A percentile compares a stretch with the other conserved stretches of the same genome.
These are phyloP conservation scores for Drosophila ercepeae DNA, from an alignment of 1,140 invertebrate genomes.

Conservation along the genomic window DNA sequence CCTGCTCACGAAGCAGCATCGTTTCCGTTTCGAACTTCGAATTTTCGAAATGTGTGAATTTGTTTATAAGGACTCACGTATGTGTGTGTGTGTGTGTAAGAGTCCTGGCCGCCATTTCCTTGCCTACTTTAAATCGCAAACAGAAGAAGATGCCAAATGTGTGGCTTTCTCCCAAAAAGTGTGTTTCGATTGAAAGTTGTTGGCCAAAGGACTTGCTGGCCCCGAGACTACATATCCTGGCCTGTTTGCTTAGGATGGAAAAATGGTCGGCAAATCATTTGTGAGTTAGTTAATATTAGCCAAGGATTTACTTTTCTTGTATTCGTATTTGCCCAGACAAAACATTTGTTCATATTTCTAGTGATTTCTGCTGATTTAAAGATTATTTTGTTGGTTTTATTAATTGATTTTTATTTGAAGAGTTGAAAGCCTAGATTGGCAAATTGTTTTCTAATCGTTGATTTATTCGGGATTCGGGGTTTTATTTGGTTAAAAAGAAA, in stretches of 20 bases:
- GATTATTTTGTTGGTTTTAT: slow-evolving; percentile 20
- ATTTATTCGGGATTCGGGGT: neutral
- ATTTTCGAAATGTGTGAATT: slow-evolving; percentile 80
- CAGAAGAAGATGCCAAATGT: slow-evolving; percentile 44
- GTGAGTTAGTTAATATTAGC: slow-evolving; percentile 47
- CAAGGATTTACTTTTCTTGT: slow-evolving; percentile 45
- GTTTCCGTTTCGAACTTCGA: slow-evolving; percentile 67
- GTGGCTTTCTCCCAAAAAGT: slow-evolving; percentile 31
- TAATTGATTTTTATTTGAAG: slow-evolving; percentile 36
- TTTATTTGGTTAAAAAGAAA: too few relatives aligned
- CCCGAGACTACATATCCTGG: slow-evolving; percentile 8
- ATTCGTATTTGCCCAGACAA: slow-evolving; percentile 33
- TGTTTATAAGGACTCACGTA: slow-evolving; percentile 58
- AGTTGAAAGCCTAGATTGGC: neutral
- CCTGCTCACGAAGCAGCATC: slow-evolving; percentile 20
- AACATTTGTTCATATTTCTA: slow-evolving; percentile 52
- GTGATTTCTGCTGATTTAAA: slow-evolving; percentile 33
- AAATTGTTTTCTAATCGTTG: neutral
- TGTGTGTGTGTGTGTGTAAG: slow-evolving; percentile 17
- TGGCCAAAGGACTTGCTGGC: neutral
- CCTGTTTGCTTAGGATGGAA: slow-evolving; percentile 47
- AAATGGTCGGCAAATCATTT: slow-evolving; percentile 44
- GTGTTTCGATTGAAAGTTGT: slow-evolving; percentile 44
- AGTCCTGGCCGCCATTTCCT: slow-evolving; percentile 54
- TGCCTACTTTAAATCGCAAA: slow-evolving; percentile 52